These are phyloP conservation scores for Sympetrum striolatum DNA, from an alignment of 2,888 invertebrate species.

Conservation along the genomic window DNA sequence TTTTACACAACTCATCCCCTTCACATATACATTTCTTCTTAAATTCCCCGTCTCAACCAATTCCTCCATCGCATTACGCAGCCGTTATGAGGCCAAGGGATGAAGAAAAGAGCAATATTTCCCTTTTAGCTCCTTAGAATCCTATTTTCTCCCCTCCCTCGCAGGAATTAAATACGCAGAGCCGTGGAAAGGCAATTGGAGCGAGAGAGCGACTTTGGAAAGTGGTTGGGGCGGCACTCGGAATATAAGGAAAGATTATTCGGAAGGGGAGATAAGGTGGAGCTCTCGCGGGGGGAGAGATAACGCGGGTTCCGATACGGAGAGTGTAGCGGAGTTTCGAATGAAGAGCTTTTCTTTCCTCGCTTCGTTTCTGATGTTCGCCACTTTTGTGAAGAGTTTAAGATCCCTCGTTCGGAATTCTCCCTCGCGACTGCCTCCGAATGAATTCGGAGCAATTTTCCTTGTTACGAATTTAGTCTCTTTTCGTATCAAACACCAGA, in stretches of 20 bases:
- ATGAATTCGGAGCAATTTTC: background rate
- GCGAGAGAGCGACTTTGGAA: conserved; percentile 8
- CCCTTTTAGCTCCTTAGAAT: background rate
- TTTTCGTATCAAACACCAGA: no score
- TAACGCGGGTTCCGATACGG: background rate
- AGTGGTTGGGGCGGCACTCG: background rate
- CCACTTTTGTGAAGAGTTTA: background rate
- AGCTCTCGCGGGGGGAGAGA: background rate
- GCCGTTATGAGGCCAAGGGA: background rate
- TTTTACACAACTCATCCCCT: no score
- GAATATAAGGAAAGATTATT: background rate
- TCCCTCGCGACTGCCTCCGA: background rate
- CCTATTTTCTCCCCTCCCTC: background rate
- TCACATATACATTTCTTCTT: background rate
- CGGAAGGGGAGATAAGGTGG: background rate
- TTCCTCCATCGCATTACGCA: background rate
- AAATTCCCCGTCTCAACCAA: background rate
- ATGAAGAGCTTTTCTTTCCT: background rate
- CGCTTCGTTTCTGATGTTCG: background rate
- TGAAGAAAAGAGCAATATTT: background rate
- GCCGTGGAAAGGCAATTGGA: conserved; percentile 6
- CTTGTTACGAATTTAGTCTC: background rate
- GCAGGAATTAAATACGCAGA: background rate
- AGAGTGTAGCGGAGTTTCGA: background rate
- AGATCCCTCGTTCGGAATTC: background rate